A percentile compares a stretch with the other conserved stretches of the same genome.
Evolutionary conservation across 2,888 invertebrate species (phyloP).

Genomic region (Tachina fera): DNA sequence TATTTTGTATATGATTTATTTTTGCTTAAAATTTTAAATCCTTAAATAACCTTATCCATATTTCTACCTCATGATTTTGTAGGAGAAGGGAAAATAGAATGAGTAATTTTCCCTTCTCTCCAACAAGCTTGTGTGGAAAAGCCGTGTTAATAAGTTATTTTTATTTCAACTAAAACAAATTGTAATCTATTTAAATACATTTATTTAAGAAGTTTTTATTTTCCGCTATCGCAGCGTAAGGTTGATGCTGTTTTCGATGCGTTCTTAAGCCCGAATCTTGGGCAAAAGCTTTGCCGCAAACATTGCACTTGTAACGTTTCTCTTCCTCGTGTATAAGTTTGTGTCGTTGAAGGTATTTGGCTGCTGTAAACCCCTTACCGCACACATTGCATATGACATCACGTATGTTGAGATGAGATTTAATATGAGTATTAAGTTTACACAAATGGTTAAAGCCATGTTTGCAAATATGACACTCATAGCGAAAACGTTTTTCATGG

Average conservation of each 20-base stretch:
- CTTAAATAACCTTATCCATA: too few species aligned
- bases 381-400: constrained; percentile 77
- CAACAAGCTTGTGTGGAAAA: too few species aligned
- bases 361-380: constrained; percentile 74
- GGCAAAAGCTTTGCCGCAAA: constrained; percentile 77
- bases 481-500: constrained; percentile 68
- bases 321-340: constrained; percentile 75
- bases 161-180: constrained; percentile 4
- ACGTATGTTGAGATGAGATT: constrained; percentile 77
- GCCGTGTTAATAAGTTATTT: too few species aligned
- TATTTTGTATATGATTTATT: too few species aligned
- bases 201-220: constrained; percentile 61
- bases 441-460: constrained; percentile 65
- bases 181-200: constrained; percentile 18
- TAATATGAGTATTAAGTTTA: constrained; percentile 74
- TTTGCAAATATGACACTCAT: constrained; percentile 68
- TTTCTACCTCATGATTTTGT: too few species aligned
- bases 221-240: constrained; percentile 42
- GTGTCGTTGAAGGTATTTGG: constrained; percentile 75
- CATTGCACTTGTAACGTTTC: constrained; percentile 77
- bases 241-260: constrained; percentile 62
- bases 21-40: too few species aligned
- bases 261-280: constrained; percentile 76
- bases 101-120: too few species aligned
- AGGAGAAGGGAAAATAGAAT: too few species aligned